Evolutionary conservation across 1,140 invertebrate genomes (phyloP), one percentile per base, ranked within the genome.

Genomic region (Drosophila tropicalis): DNA sequence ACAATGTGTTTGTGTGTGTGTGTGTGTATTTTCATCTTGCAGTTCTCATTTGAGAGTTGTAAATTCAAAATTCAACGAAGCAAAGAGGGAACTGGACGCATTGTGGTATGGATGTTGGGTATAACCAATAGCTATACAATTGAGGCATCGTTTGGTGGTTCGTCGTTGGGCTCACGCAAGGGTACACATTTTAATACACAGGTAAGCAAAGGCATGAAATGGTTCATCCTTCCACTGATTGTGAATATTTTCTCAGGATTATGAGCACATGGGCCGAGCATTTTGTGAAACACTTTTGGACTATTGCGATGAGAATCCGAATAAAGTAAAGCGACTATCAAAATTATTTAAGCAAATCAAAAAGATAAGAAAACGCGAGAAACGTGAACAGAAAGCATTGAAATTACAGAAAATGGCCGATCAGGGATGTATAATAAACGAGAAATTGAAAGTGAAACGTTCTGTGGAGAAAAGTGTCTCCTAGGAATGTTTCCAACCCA

Each of bases 41-140:
- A 98, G 97, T 98, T 98, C 93, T 97, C 96, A 6, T 98, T 97
- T 92, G 96, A 98, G 93, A 96, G 95, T 85, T 98, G 97, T 92
- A 98, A 98, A 93, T 98, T 98, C 92, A 95, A 96, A 83, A 95
- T 98, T 64, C 97, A 98, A 91, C 95, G 96, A 62, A 96, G 95
- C 72, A 98, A 98, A 93, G 97, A 98, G 93, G 97, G 97, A 1
- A 98, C 98, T 9, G 97, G 97, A 5, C 93, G 98, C 64, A 96
- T 98, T 12, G 97, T 98, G 0, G 96, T 98, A 79, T 98, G 97
- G 97, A 96, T 97, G 93, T 95, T 98, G 94, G 98, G 98, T 10
- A 96, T 98, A 17, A 95, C 96, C 55, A 98, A 98, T 81, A 98
- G 97, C 92, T 99, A 97, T 91, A 99, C 98, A 1, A 95, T 99